Conservation (phyloP, 2,113 vertebrate genomes). For the Garra rufa region DNA sequence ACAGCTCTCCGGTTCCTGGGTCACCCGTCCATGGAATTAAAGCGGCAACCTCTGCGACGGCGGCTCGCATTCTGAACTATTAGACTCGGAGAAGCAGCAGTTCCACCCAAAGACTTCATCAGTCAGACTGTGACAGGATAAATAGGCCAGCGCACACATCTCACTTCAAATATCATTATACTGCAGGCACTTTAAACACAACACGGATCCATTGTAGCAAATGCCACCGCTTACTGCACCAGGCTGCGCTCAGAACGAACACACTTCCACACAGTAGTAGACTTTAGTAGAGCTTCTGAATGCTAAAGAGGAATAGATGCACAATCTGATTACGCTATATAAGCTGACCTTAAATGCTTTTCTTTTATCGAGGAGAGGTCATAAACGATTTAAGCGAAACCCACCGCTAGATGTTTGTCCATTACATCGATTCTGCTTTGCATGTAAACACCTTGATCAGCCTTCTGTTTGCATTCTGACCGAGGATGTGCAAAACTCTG, state of each 20-base stretch:
- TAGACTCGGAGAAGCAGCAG: not conserved
- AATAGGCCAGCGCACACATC: constrained; percentile 20
- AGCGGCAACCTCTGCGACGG: not conserved
- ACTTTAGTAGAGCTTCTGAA: not conserved
- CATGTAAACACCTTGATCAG: not conserved
- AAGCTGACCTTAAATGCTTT: not conserved
- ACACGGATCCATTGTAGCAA: not conserved
- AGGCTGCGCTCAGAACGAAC: not conserved
- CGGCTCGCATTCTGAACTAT: constrained; percentile 1
- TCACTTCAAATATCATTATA: constrained; percentile 8
- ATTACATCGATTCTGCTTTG: not conserved
- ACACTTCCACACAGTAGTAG: not conserved
- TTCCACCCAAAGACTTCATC: constrained; percentile 18
- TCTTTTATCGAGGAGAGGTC: not conserved
- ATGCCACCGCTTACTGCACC: not conserved
- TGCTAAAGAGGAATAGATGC: not conserved
- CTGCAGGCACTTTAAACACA: not conserved
- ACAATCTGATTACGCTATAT: not conserved
- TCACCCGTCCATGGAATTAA: constrained; percentile 36
- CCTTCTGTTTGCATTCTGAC: not conserved
- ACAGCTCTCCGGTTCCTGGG: not conserved
- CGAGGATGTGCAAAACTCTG: not conserved
- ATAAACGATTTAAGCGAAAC: not conserved
- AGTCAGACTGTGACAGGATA: constrained; percentile 17
- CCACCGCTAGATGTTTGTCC: not conserved